A percentile compares a stretch with the other conserved stretches of the same genome.
Evolutionary conservation across 53 echinoderm and acorn worm species (phyloP).

Genomic region (Paracentrotus lividus): DNA sequence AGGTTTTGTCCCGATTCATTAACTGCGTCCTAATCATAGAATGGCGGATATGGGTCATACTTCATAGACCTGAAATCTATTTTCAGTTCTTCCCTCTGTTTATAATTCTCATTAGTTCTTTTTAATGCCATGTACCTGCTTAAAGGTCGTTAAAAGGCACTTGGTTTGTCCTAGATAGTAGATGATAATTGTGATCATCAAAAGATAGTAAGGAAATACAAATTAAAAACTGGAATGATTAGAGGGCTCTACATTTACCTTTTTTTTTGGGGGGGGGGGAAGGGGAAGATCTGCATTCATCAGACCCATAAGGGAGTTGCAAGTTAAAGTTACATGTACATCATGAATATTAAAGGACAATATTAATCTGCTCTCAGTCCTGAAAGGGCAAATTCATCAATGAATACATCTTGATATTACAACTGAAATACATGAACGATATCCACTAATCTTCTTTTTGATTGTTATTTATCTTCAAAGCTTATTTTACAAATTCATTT

Average conservation of each 20-base stretch:
- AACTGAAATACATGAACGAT: too few relatives aligned
- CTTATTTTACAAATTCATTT: neutral
- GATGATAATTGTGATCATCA: neutral
- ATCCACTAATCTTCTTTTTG: too few relatives aligned
- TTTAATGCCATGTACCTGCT: neutral
- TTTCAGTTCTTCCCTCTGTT: constrained; percentile 34
- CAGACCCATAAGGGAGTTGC: neutral
- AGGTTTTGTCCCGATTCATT: constrained; percentile 30
- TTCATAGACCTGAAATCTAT: constrained; percentile 42
- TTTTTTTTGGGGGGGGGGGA: neutral
- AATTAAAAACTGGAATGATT: neutral
- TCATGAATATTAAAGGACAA: too few relatives aligned
- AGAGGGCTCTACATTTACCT: neutral
- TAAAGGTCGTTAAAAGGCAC: neutral
- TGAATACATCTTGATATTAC: too few relatives aligned
- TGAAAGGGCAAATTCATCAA: too few relatives aligned
- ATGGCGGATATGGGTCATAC: constrained; percentile 55
- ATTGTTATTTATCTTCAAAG: too few relatives aligned
- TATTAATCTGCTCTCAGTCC: too few relatives aligned
- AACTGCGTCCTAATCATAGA: neutral
- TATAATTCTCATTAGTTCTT: constrained; percentile 9
- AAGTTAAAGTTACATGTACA: too few relatives aligned
- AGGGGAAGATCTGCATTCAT: neutral
- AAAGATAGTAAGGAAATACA: neutral
- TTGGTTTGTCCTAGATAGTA: neutral